Base-by-base conservation (phyloP, 2,113 vertebrate species). In the Centrocercus urophasianus region DNA sequence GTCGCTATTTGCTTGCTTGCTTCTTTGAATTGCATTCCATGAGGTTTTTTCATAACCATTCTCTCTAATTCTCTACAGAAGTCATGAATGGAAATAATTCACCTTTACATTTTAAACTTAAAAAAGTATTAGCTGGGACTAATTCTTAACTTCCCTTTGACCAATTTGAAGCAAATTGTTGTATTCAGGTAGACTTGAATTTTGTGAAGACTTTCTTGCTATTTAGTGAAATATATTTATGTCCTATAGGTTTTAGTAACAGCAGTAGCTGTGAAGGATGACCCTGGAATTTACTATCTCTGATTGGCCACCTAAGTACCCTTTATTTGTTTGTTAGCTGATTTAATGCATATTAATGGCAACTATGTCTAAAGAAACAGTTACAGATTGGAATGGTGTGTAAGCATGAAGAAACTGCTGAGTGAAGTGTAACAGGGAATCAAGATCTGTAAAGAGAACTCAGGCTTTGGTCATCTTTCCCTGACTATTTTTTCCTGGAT, bases 11-110 rank as follows among this genome's bases (percentile, higher is more conserved):
- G 63, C 78, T 91, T 76, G 43, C 76, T 88, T 91, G 85, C 83
- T 92, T 69, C 86, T 89, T 95, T 74, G 90, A 89, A 96, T 86
- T 82, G 83, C 27, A 70, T 18, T 91, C 67, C 40, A 50, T 34
- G 78, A 57, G 67, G n/a, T 57, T 93, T 88, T 89, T 89, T 22
- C 77, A 86, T 20, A 71, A 78, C 86, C 32, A 67, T 93, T 85
- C 75, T 81, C 84, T 82, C 74, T 88, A 60, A 61, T 83, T 95
- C 67, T 71, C 56, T 89, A 77, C 72, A 81, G 89, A 90, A 88
- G n/a, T 80, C 61, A 83, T 92, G 69, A 86, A 52, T 24, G 77
- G 64, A 82, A 14, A 45, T 65, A 77, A 24, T 83, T 94, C 78
- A 61, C 14, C 30, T 86, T 88, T 50, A 38, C 21, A 32, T 80